Conservation (phyloP, 2,797 vertebrate species). For the Lepus oiostolus region DNA sequence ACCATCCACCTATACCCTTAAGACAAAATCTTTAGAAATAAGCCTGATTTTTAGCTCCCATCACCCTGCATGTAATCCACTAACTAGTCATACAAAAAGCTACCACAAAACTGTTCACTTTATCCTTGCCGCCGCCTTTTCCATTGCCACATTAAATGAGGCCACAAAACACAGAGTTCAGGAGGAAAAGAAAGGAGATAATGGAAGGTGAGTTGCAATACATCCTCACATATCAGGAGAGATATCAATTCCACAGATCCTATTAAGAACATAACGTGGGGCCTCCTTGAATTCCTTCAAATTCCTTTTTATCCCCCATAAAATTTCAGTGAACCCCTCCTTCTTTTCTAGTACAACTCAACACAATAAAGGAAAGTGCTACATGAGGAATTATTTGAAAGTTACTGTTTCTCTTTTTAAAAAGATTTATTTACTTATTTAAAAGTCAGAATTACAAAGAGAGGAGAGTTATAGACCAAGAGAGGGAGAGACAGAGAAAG, state of each 20-base stretch:
- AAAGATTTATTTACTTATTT: too few species aligned
- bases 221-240: background rate
- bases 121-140: background rate
- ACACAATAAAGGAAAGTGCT: too few species aligned
- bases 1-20: accelerated
- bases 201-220: accelerated
- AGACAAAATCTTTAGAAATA: background rate
- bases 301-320: background rate
- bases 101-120: background rate
- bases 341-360: too few species aligned
- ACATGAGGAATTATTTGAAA: too few species aligned
- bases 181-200: background rate
- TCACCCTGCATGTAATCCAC: background rate
- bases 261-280: accelerated
- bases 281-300: too few species aligned
- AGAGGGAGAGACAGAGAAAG: too few species aligned
- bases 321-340: too few species aligned
- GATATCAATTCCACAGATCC: background rate
- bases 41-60: background rate
- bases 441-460: too few species aligned
- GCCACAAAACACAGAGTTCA: background rate
- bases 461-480: too few species aligned
- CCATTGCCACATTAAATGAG: background rate
- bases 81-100: background rate
- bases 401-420: too few species aligned